Conservation (phyloP, 2,888 invertebrate genomes). For the Orchesellides sinensis region DNA sequence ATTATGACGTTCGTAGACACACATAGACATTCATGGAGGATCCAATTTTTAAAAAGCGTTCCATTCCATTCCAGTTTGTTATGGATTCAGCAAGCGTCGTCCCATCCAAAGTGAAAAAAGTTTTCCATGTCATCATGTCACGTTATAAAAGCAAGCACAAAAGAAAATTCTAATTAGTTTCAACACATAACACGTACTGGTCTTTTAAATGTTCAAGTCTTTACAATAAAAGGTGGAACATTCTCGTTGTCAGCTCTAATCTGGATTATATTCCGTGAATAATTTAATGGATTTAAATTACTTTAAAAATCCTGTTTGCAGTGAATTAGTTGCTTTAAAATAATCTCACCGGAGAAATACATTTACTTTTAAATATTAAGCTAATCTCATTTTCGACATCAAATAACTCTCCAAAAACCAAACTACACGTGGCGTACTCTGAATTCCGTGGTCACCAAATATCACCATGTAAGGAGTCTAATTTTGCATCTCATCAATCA, state of each 20-base stretch:
- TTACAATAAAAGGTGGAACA: neutral
- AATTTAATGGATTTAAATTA: neutral
- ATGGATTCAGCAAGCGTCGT: neutral
- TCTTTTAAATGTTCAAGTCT: neutral
- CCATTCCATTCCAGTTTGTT: neutral
- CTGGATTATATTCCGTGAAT: neutral
- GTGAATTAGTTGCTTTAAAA: neutral
- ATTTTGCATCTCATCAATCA: slow-evolving; percentile 31
- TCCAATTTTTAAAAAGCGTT: neutral
- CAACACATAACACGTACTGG: slow-evolving; percentile 5
- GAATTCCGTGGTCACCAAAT: neutral
- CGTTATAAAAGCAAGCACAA: slow-evolving; percentile 48
- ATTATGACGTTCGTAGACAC: no score
- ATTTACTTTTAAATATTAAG: no score
- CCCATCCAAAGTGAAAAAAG: slow-evolving; percentile 29
- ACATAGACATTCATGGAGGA: neutral
- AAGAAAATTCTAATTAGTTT: slow-evolving; percentile 61
- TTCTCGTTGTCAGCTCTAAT: neutral
- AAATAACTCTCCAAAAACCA: neutral
- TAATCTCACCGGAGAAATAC: no score
- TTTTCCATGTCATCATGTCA: slow-evolving; percentile 50
- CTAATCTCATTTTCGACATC: neutral
- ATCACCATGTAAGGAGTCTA: no score
- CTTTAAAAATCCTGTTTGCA: neutral
- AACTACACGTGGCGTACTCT: neutral